A percentile compares a stretch with the other conserved stretches of the same genome.
These are phyloP conservation scores for Hycleus cichorii DNA, from an alignment of 1,140 invertebrate species.

Conservation along the genomic window DNA sequence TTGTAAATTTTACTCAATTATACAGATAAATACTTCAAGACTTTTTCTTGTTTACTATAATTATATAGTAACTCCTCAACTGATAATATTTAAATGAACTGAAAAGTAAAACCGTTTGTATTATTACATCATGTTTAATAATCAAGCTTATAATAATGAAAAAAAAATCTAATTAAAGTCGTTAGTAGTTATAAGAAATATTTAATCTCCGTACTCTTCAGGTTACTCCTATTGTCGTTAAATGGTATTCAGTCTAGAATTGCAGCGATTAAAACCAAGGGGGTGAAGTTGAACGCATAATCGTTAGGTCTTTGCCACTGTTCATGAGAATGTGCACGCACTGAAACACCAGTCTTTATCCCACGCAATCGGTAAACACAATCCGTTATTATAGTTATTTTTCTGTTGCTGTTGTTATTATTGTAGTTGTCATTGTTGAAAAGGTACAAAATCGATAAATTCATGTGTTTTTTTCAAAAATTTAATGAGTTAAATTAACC, in stretches of 20 bases:
- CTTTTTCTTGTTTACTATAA: conserved; percentile 6
- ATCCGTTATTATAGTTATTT: conserved; percentile 11
- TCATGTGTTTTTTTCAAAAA: conserved; percentile 5
- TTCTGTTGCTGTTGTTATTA: background rate
- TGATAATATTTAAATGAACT: conserved; percentile 8
- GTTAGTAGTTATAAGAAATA: too few species aligned
- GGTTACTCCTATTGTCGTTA: too few species aligned
- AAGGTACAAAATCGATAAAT: conserved; percentile 5
- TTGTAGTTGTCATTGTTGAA: background rate
- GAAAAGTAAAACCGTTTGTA: too few species aligned
- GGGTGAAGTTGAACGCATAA: conserved; percentile 10
- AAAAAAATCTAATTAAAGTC: too few species aligned
- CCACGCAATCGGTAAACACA: conserved; percentile 11
- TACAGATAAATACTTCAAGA: conserved; percentile 4
- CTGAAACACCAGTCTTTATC: conserved; percentile 11
- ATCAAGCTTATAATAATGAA: too few species aligned
- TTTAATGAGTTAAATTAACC: too few species aligned
- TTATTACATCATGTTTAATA: too few species aligned
- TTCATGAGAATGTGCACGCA: conserved; percentile 13
- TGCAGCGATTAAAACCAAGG: background rate
- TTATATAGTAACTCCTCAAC: conserved; percentile 6
- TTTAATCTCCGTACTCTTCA: too few species aligned
- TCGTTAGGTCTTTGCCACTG: conserved; percentile 10
- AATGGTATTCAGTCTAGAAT: too few species aligned
- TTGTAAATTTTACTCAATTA: conserved; percentile 9